Percentiles rank a stretch among this genome's conserved stretches.
phyloP scores from a whole-genome alignment of 2,797 vertebrate species.

The Amblyraja radiata region DNA sequence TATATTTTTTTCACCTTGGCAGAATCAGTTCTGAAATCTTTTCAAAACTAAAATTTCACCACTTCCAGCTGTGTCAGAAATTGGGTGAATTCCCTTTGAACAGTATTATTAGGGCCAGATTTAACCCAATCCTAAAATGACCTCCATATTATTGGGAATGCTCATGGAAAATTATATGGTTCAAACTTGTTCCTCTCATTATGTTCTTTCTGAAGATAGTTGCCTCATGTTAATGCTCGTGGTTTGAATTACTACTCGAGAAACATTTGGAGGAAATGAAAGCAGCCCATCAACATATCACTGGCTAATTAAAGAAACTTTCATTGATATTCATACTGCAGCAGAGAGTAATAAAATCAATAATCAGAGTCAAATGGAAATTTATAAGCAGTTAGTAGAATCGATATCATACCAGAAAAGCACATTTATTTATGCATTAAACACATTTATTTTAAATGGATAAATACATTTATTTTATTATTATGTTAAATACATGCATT shows the following conservation, averaged over 20 bases:
- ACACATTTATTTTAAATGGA: too few species aligned
- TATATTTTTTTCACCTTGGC: background rate
- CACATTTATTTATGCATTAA: background rate
- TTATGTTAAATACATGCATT: background rate
- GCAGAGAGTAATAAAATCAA: background rate
- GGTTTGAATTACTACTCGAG: background rate
- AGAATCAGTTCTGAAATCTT: background rate
- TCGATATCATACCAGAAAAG: background rate
- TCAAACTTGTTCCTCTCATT: background rate
- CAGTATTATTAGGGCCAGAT: background rate
- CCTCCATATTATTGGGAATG: background rate
- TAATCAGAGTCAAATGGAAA: background rate
- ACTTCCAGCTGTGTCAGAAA: background rate
- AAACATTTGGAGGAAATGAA: background rate
- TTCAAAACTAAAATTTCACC: background rate
- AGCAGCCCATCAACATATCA: background rate
- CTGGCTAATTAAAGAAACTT: background rate
- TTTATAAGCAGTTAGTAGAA: conserved; percentile 7
- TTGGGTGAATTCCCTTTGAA: conserved; percentile 6
- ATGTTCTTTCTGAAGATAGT: background rate
- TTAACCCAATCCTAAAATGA: background rate
- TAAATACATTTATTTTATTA: too few species aligned
- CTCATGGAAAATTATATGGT: background rate
- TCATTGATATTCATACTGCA: background rate
- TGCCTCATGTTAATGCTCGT: background rate